Evolutionary conservation across 2,797 vertebrate genomes (phyloP), one percentile per base, ranked within the genome.

Genomic region (Antennarius maculatus): DNA sequence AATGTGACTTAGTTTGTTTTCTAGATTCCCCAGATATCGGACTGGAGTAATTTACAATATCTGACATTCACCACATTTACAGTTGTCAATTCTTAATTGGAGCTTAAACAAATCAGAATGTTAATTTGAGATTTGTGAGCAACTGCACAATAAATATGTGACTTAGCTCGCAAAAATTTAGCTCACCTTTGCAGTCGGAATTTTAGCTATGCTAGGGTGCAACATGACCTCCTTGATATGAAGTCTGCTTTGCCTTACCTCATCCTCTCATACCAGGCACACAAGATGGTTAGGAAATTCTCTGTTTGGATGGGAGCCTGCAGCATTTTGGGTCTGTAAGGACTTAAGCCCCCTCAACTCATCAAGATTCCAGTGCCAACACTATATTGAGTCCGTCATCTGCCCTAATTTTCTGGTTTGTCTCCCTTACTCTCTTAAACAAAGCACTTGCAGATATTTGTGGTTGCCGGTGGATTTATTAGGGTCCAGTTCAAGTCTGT

Each of bases 331-430:
- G 70, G 54, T 80, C 67, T 71, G 80, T 85, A 66, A 61, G 55
- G 46, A 34, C 67, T 64, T 63, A 74, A 79, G 7, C 34, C 54
- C 66, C 52, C 65, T 66, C 46, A 54, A 71, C 27, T 76, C 45
- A 15, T 28, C 14, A 45, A 64, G 81, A 67, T 42, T 87, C 77
- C 61, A 58, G 68, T 86, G 71, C 83, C 86, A 68, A 67, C 60
- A 47, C 67, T 82, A 43, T 78, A 71, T 77, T 86, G 87, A 87
- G 74, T 89, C 75, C 75, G 84, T 63, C 27, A 55, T 79, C 74
- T 50, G 66, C 42, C n/a, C 28, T 18, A 39, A 61, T 71, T 60
- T 47, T 62, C 18, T 29, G 43, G n/a, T 80, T 69, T 59, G 54
- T 71, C 49, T 59, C 34, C 37, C 12, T 64, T 46, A 54, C 74